A percentile compares a stretch with the other conserved stretches of the same genome.
Conservation (phyloP, 2,888 invertebrate species). For the Acanthosepion esculentum region DNA sequence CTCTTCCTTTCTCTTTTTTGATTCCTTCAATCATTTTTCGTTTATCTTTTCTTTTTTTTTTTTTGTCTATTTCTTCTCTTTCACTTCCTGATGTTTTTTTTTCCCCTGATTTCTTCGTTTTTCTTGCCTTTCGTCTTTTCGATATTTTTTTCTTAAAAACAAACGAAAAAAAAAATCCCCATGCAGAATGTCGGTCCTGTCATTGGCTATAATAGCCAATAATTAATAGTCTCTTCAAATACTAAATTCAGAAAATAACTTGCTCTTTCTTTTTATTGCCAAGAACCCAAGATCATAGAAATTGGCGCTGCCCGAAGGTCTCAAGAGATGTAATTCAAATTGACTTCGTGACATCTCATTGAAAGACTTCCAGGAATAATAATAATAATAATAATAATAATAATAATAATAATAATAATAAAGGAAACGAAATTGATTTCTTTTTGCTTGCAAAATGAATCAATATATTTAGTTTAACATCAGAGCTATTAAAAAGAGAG, state of each 20-base stretch:
- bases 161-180: not conserved
- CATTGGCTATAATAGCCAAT: conserved; percentile 15
- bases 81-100: not conserved
- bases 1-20: not conserved
- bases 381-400: not conserved
- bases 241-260: conserved; percentile 33
- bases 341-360: conserved; percentile 33
- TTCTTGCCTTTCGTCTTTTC: not conserved
- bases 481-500: not conserved
- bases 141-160: not conserved
- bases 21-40: too few relatives aligned
- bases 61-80: accelerated
- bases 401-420: not conserved
- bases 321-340: conserved; percentile 23
- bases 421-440: not conserved
- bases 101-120: too few relatives aligned
- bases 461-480: not conserved
- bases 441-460: not conserved
- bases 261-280: conserved; percentile 33
- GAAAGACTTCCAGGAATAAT: conserved; percentile 22
- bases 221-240: conserved; percentile 13
- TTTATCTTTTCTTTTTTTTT: too few relatives aligned
- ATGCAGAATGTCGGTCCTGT: not conserved
- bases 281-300: not conserved
- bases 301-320: conserved; percentile 23